These are phyloP conservation scores for Nesogale talazaci DNA, from an alignment of 2,113 vertebrate species.

Conservation along the genomic window DNA sequence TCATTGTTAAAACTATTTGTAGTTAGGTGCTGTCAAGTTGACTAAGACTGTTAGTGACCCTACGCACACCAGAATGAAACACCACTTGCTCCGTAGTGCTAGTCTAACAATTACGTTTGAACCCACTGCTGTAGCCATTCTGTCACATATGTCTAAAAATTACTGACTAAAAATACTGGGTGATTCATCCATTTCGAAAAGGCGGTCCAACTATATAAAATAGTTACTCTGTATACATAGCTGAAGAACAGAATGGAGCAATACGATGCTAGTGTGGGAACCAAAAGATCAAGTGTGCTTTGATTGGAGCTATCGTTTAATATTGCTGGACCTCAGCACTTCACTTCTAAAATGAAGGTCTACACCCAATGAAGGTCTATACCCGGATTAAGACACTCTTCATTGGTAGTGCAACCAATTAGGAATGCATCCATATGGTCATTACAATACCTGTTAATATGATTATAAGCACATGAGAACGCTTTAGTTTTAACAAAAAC, in stretches of 20 bases:
- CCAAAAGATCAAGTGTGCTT: neutral
- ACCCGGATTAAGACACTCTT: neutral
- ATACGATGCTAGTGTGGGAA: neutral
- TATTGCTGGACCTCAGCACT: constrained; percentile 2
- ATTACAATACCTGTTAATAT: neutral
- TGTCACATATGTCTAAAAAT: neutral
- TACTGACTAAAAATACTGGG: neutral
- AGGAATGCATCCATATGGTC: neutral
- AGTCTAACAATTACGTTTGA: neutral
- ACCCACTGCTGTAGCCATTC: neutral
- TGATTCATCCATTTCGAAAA: neutral
- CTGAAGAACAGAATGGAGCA: neutral
- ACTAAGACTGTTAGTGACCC: too few species aligned
- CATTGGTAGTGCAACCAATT: neutral
- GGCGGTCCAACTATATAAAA: neutral
- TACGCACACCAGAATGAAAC: too few species aligned
- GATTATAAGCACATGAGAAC: neutral
- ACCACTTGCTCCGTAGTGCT: too few species aligned
- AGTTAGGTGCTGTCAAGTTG: too few species aligned
- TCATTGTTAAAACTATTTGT: neutral
- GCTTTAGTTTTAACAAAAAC: constrained; percentile 39
- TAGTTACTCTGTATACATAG: neutral
- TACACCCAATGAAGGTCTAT: neutral
- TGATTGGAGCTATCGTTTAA: neutral
- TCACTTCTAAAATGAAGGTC: constrained; percentile 27